phyloP scores from a whole-genome alignment of 1,140 invertebrate species.

The Branchinecta lynchi region DNA sequence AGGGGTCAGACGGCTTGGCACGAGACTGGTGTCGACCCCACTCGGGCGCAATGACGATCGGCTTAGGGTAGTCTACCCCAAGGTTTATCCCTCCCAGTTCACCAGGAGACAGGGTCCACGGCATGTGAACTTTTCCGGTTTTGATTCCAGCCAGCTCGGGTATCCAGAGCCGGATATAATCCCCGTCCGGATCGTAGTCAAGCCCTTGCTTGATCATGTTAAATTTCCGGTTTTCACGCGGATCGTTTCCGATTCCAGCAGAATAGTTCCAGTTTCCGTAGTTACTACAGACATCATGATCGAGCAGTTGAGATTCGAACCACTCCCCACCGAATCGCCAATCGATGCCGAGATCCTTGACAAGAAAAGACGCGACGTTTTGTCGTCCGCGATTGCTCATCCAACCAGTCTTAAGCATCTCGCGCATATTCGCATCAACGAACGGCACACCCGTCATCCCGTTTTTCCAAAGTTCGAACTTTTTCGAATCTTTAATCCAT shows the following conservation, averaged over 20 bases:
- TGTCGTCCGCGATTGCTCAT: slow-evolving; percentile 35
- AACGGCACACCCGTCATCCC: slow-evolving; percentile 35
- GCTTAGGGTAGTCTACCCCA: slow-evolving; percentile 19
- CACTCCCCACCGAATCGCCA: slow-evolving; percentile 36
- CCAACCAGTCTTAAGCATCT: slow-evolving; percentile 33
- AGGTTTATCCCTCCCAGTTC: slow-evolving; percentile 14
- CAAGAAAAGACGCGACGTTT: slow-evolving; percentile 35
- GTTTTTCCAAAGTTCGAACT: slow-evolving; percentile 31
- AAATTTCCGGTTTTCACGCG: slow-evolving; percentile 34
- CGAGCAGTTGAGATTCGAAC: slow-evolving; percentile 33
- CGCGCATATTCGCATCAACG: slow-evolving; percentile 36
- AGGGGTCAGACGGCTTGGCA: slow-evolving; percentile 12
- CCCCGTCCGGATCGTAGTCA: slow-evolving; percentile 32
- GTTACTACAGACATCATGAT: slow-evolving; percentile 36
- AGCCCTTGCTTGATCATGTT: slow-evolving; percentile 35
- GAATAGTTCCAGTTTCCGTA: slow-evolving; percentile 36
- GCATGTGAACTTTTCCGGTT: slow-evolving; percentile 18
- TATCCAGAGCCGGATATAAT: slow-evolving; percentile 18
- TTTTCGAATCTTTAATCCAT: slow-evolving; percentile 29
- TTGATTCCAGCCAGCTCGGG: slow-evolving; percentile 18
- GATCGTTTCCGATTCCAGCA: slow-evolving; percentile 35
- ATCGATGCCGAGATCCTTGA: slow-evolving; percentile 33
- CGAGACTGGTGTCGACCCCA: slow-evolving; percentile 17
- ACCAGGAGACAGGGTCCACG: slow-evolving; percentile 17
- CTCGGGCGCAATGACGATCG: slow-evolving; percentile 18